Conservation (phyloP, 2,797 vertebrate species). For the Xerus rutilus region DNA sequence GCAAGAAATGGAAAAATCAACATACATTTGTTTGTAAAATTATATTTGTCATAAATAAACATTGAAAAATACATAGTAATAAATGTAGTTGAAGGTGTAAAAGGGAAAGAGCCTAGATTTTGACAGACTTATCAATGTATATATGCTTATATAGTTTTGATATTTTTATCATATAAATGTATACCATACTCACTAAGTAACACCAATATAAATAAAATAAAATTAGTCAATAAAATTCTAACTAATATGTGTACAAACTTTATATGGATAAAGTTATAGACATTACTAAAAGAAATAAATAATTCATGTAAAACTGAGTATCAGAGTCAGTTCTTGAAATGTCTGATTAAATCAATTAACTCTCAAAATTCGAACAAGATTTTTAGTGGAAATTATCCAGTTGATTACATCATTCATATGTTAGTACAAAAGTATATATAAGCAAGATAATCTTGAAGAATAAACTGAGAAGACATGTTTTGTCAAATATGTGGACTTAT, state of each 20-base stretch:
- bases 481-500: not conserved
- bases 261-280: not conserved
- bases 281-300: not conserved
- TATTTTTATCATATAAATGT: not conserved
- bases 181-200: not conserved
- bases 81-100: not conserved
- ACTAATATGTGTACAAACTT: not conserved
- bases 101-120: not conserved
- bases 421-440: not conserved
- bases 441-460: not conserved
- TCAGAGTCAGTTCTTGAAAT: not conserved
- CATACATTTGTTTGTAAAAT: too few relatives aligned
- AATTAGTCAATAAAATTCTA: not conserved
- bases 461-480: not conserved
- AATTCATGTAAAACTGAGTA: not conserved
- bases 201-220: not conserved
- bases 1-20: not conserved
- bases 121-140: not conserved
- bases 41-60: not conserved
- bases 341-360: not conserved
- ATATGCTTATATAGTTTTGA: not conserved
- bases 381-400: not conserved
- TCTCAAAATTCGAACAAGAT: not conserved
- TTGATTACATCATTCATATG: not conserved
- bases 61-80: not conserved